These are phyloP conservation scores for Caenorhabditis zanzibari DNA, from an alignment of 2,888 invertebrate species.

Conservation along the genomic window DNA sequence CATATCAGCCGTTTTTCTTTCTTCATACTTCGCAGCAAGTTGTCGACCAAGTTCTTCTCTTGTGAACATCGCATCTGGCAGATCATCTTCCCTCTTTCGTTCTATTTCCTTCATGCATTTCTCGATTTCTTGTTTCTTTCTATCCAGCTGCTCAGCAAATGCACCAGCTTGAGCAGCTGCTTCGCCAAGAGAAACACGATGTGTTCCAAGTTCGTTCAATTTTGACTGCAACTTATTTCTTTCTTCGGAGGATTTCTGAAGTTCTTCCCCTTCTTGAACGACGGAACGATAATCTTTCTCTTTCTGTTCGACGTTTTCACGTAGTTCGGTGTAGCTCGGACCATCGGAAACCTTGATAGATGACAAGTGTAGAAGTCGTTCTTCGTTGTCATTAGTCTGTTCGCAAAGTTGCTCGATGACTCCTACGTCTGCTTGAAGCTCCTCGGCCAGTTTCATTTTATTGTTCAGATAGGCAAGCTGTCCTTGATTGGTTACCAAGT, in stretches of 20 bases:
- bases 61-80: conserved; percentile 43
- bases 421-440: conserved; percentile 66
- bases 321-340: conserved; percentile 21
- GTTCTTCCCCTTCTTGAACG: conserved; percentile 41
- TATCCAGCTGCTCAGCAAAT: conserved; percentile 50
- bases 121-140: conserved; percentile 32
- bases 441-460: conserved; percentile 34
- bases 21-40: conserved; percentile 13
- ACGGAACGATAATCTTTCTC: conserved; percentile 35
- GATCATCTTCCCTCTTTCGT: conserved; percentile 37
- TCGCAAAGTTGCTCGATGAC: conserved; percentile 60
- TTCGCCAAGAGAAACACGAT: conserved; percentile 64
- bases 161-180: conserved; percentile 59
- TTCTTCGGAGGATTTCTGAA: conserved; percentile 39
- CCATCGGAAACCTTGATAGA: neutral
- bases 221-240: conserved; percentile 48
- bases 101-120: conserved; percentile 14
- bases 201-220: conserved; percentile 58
- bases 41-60: conserved; percentile 19
- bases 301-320: conserved; percentile 29
- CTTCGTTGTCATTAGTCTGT: conserved; percentile 21
- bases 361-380: neutral
- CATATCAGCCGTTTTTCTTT: conserved; percentile 46
- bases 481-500: conserved; percentile 13
- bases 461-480: conserved; percentile 11